These are phyloP conservation scores for Mongoloraphidia duomilia DNA, from an alignment of 2,888 invertebrate genomes.

Conservation along the genomic window DNA sequence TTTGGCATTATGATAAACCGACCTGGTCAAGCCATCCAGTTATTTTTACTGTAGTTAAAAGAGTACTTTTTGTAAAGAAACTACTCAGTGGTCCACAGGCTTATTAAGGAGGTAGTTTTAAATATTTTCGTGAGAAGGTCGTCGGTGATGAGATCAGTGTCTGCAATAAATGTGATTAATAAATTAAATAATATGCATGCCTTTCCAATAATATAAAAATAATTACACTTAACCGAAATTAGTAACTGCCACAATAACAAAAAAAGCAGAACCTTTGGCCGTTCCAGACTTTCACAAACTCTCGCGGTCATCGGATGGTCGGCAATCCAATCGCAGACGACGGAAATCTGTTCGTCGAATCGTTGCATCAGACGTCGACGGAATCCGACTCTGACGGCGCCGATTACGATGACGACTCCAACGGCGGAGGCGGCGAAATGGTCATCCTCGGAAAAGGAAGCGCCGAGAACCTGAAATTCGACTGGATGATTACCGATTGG, in stretches of 20 bases:
- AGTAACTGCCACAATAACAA: slow-evolving; percentile 26
- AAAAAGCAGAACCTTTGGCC: slow-evolving; percentile 67
- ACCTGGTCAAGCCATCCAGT: too few relatives aligned
- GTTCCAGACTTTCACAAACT: slow-evolving; percentile 59
- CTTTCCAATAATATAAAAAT: slow-evolving; percentile 1
- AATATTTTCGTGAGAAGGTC: too few relatives aligned
- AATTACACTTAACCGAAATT: slow-evolving; percentile 1
- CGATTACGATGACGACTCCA: slow-evolving; percentile 29
- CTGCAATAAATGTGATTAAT: too few relatives aligned
- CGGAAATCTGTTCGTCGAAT: slow-evolving; percentile 31
- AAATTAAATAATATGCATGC: too few relatives aligned
- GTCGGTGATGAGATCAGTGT: too few relatives aligned
- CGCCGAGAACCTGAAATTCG: slow-evolving; percentile 42
- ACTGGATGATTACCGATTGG: slow-evolving; percentile 77
- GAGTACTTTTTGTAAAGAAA: too few relatives aligned
- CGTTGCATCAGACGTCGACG: slow-evolving; percentile 31
- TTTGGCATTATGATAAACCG: too few relatives aligned
- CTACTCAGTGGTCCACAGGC: too few relatives aligned
- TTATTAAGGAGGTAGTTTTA: too few relatives aligned
- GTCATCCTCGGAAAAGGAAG: slow-evolving; percentile 28
- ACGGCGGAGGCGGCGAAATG: slow-evolving; percentile 15
- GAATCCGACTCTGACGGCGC: slow-evolving; percentile 27
- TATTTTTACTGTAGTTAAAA: too few relatives aligned
- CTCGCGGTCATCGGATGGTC: slow-evolving; percentile 53
- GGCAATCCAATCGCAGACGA: slow-evolving; percentile 30